Percentiles rank a stretch among this genome's conserved stretches.
Conservation (phyloP, 1,140 invertebrate species). For the Hylaeus anthracinus region DNA sequence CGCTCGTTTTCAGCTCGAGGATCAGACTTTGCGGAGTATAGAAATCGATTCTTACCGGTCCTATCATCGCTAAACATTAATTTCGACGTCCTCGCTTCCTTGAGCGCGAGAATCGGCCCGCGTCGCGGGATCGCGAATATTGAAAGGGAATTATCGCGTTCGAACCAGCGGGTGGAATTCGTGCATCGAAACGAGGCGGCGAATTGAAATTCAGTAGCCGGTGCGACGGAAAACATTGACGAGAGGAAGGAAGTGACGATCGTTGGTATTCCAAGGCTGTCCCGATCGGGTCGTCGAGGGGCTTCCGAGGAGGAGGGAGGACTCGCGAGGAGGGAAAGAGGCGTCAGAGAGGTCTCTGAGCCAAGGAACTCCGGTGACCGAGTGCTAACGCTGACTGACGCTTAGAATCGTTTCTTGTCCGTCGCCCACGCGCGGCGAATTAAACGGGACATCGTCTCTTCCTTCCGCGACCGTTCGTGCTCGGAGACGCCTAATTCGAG, state of each 20-base stretch:
- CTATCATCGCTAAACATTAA: no score
- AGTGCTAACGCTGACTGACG: constrained; percentile 52
- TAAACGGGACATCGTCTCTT: constrained; percentile 69
- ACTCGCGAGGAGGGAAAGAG: background rate
- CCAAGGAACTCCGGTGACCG: constrained; percentile 73
- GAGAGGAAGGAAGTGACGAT: constrained; percentile 75
- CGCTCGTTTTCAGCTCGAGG: no score
- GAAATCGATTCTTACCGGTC: no score
- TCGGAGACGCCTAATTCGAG: constrained; percentile 48
- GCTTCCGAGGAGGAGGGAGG: background rate
- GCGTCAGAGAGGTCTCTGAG: constrained; percentile 61
- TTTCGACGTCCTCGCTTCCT: no score
- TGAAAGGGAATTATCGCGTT: no score
- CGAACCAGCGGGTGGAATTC: constrained; percentile 46
- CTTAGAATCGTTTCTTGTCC: constrained; percentile 56
- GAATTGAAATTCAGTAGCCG: constrained; percentile 72
- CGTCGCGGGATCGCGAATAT: no score
- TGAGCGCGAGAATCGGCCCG: no score
- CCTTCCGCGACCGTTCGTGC: constrained; percentile 69
- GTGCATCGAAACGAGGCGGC: constrained; percentile 56
- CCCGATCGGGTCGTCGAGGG: constrained; percentile 34
- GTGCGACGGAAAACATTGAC: constrained; percentile 72
- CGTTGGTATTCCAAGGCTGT: constrained; percentile 73
- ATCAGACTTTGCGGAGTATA: no score
- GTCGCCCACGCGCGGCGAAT: constrained; percentile 60